Evolutionary conservation across 2,113 vertebrate species (phyloP).

Genomic region (Megaceryle torquata): DNA sequence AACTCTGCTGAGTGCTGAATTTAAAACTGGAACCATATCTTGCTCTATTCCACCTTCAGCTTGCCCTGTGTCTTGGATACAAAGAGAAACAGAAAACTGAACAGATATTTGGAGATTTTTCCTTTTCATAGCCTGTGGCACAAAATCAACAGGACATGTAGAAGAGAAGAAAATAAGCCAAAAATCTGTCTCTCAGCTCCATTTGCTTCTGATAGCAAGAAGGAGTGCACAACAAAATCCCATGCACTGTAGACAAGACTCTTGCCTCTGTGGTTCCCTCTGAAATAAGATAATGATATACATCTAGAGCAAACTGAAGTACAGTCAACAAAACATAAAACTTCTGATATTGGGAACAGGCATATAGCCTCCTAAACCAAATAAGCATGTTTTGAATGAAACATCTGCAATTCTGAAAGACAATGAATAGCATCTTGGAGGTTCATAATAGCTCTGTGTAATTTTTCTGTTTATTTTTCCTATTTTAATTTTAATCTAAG

Average conservation of each 20-base stretch:
- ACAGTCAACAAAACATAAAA: neutral
- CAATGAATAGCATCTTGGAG: neutral
- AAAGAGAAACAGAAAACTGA: neutral
- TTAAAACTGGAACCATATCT: neutral
- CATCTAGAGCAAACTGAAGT: neutral
- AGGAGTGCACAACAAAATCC: neutral
- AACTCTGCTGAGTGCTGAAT: neutral
- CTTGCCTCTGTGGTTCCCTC: neutral
- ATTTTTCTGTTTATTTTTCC: neutral
- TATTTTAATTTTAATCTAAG: neutral
- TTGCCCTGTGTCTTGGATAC: neutral
- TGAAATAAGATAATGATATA: neutral
- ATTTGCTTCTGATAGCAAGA: neutral
- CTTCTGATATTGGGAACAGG: neutral
- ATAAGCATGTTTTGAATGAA: neutral
- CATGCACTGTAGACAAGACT: neutral
- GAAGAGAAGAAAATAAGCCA: neutral
- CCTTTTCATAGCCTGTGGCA: neutral
- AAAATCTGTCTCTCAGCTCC: neutral
- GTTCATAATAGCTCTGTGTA: neutral
- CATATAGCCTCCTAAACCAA: neutral
- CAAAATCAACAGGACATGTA: neutral
- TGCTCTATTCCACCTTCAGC: neutral
- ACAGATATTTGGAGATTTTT: neutral
- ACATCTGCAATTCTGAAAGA: neutral